These are phyloP conservation scores for Parazoanthus darwini DNA, from an alignment of 92 coral and sea anemone species.

Conservation along the genomic window DNA sequence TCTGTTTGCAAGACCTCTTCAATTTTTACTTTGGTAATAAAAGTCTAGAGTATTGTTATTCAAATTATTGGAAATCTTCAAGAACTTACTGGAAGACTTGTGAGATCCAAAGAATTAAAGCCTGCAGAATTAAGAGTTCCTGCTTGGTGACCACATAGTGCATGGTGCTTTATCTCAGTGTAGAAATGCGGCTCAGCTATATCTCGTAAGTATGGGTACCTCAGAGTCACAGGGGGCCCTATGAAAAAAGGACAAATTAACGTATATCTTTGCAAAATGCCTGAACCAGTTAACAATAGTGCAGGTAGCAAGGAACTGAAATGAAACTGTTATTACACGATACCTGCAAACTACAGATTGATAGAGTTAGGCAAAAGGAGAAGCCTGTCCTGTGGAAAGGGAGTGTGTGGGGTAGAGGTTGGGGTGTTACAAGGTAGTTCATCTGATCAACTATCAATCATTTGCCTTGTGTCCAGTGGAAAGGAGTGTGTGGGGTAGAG, in stretches of 20 bases:
- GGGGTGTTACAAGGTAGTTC: background rate
- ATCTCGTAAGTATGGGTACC: slow-evolving; percentile 51
- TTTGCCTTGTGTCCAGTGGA: too few species aligned
- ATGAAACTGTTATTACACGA: too few species aligned
- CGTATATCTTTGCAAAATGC: background rate
- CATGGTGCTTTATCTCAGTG: slow-evolving; percentile 62
- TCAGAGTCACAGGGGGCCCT: slow-evolving; percentile 65
- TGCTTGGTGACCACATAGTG: slow-evolving; percentile 31
- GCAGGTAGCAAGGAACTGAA: too few species aligned
- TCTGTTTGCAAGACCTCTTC: too few species aligned
- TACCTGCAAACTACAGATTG: too few species aligned
- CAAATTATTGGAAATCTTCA: too few species aligned
- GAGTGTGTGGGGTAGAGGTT: background rate
- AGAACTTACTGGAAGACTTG: slow-evolving; percentile 12
- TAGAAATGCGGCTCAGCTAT: slow-evolving; percentile 67
- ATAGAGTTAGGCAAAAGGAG: too few species aligned
- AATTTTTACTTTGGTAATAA: too few species aligned
- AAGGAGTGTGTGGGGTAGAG: background rate
- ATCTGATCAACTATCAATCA: slow-evolving; percentile 36
- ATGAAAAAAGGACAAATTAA: background rate
- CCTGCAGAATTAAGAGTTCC: background rate
- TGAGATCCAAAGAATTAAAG: background rate
- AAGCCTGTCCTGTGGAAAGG: too few species aligned
- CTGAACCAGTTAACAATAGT: background rate
- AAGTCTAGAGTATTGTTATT: too few species aligned